Evolutionary conservation across 1,140 invertebrate species (phyloP).

Genomic region (Augochlora pura): DNA sequence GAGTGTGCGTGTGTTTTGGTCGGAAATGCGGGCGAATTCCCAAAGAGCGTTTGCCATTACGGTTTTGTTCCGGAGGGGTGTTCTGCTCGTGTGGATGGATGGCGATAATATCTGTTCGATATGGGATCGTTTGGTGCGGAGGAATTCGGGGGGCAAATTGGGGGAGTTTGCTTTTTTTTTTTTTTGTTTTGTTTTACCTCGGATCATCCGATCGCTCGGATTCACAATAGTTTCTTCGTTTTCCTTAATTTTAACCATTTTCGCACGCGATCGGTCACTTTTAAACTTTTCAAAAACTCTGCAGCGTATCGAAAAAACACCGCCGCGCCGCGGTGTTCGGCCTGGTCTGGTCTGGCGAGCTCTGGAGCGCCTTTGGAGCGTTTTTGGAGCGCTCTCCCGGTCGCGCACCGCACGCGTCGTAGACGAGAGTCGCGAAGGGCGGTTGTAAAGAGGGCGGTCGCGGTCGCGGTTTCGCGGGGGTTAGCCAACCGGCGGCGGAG

Average conservation of each 20-base stretch:
- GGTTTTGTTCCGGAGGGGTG: conserved; percentile 46
- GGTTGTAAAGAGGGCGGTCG: no score
- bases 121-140: conserved; percentile 45
- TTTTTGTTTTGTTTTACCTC: background rate
- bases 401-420: no score
- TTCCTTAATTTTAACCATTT: conserved; percentile 42
- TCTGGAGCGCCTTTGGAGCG: no score
- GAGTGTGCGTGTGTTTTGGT: no score
- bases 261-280: conserved; percentile 47
- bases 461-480: no score
- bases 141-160: conserved; percentile 39
- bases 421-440: no score
- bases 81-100: conserved; percentile 35
- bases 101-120: conserved; percentile 33
- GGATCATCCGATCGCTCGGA: conserved; percentile 32
- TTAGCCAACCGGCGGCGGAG: background rate
- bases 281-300: conserved; percentile 52
- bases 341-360: conserved; percentile 8
- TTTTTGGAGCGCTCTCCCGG: no score
- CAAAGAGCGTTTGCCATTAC: conserved; percentile 35
- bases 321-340: background rate
- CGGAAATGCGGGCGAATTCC: conserved; percentile 42
- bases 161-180: conserved; percentile 12
- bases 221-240: conserved; percentile 21
- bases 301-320: conserved; percentile 29